phyloP scores from a whole-genome alignment of 2,113 vertebrate genomes.

The Tylochromis polylepis region DNA sequence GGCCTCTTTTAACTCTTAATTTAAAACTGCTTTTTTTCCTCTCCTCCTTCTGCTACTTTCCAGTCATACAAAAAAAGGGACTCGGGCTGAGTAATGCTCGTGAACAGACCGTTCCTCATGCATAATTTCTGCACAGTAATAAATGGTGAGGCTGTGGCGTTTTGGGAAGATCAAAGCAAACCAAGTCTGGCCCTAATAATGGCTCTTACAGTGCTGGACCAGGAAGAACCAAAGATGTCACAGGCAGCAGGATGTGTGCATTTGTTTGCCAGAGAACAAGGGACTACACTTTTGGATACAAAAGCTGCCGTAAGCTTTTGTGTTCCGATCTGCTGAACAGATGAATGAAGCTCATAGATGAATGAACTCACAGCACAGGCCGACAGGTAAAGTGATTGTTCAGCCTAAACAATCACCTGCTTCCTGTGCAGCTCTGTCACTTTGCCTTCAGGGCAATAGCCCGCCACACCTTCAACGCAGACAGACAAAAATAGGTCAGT shows the following conservation, averaged over 20 bases:
- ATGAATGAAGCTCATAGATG: not conserved
- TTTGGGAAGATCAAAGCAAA: conserved; percentile 45
- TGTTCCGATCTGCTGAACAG: not conserved
- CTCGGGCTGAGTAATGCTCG: not conserved
- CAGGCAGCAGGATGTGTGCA: not conserved
- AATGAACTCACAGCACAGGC: not conserved
- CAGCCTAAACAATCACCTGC: not conserved
- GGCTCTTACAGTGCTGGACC: conserved; percentile 7
- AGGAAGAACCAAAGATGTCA: conserved; percentile 22
- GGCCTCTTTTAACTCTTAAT: conserved; percentile 3
- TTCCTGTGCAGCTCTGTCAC: not conserved
- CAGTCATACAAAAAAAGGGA: not conserved
- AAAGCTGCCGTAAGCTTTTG: not conserved
- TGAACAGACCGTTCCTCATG: conserved; percentile 7
- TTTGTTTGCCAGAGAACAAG: not conserved
- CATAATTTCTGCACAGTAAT: conserved; percentile 22
- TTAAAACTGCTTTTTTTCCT: not conserved
- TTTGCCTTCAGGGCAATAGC: not conserved
- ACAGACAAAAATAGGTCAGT: conserved; percentile 32
- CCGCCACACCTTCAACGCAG: not conserved
- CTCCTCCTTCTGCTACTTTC: not conserved
- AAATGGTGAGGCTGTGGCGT: not conserved
- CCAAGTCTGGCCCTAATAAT: conserved; percentile 40
- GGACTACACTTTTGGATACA: not conserved
- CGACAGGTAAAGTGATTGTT: not conserved